Base-by-base conservation (phyloP, 1,140 invertebrate species). In the Lasioglossum albipes region DNA sequence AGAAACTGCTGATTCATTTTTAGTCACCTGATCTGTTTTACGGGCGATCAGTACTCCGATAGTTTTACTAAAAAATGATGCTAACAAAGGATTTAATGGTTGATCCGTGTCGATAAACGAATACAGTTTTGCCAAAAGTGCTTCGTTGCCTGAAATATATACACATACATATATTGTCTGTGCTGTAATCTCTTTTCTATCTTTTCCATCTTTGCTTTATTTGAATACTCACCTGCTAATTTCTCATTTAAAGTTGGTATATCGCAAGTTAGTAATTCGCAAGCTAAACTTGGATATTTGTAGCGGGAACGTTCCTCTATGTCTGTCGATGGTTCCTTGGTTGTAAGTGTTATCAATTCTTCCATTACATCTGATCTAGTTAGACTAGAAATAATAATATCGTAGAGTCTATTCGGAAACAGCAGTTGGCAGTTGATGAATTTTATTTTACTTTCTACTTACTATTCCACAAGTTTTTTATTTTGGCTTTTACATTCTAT, bases 21-120 rank as follows among this genome's bases (percentile, higher is more conserved):
- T 76, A 90, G 93, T 93, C 92, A 97, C 96, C 94, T 95, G 95
- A 91, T 96, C 96, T 90, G 95, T 95, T 92, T 97, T 97, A 90
- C 96, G 95, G 78, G 96, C 95, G 81, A 98, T 95, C 85, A 99
- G 94, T 91, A 97, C 96, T 88, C 97, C 96, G 92, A 99, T 95
- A 72, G 97, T 97, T 95, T 98, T 98, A 93, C 97, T 98, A 94
- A 99, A 98, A 95, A 98, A 99, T 84, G 97, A 98, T 54, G 98
- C 98, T 88, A 99, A 94, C 72, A 99, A 94, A 79, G 98, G 98
- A 94, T 99, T 99, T 65, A 99, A 94, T 54, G 97, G 96, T 90
- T 97, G 95, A 79, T 98, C 96, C 73, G 95, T 95, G 91, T 98
- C 96, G 84, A 99, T 94, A 94, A 99, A 99, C 86, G 96, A 95